These are phyloP conservation scores for Phymastichus coffea DNA, from an alignment of 1,140 invertebrate genomes.

Conservation along the genomic window DNA sequence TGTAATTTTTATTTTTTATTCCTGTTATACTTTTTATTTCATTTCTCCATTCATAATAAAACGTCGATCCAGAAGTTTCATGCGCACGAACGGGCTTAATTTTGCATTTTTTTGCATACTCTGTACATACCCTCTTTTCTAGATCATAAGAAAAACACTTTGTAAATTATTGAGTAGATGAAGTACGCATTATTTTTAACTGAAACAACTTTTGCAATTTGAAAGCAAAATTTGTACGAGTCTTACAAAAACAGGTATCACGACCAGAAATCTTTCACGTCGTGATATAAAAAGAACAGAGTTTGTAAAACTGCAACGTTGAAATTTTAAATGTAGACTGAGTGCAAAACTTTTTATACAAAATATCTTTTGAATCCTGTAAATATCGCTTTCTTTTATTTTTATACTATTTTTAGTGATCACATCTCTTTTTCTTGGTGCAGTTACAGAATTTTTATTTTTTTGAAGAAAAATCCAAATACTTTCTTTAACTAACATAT, in stretches of 20 bases:
- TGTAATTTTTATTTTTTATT: too few relatives aligned
- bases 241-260: conserved; percentile 25
- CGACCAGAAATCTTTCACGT: conserved; percentile 1
- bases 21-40: too few relatives aligned
- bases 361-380: conserved; percentile 29
- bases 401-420: conserved; percentile 33
- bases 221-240: conserved; percentile 5
- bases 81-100: too few relatives aligned
- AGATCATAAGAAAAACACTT: conserved; percentile 17
- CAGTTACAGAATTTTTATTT: conserved; percentile 28
- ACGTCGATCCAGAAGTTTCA: too few relatives aligned
- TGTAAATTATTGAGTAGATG: conserved; percentile 26
- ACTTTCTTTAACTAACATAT: neutral
- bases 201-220: conserved; percentile 17
- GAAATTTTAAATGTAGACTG: conserved; percentile 15
- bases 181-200: conserved; percentile 7
- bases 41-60: too few relatives aligned
- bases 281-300: conserved; percentile 22
- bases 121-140: conserved; percentile 26
- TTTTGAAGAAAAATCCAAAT: conserved; percentile 31
- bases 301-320: conserved; percentile 5
- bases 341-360: conserved; percentile 28
- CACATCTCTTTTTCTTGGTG: conserved; percentile 34
- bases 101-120: conserved; percentile 17
- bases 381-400: conserved; percentile 34